phyloP scores from a whole-genome alignment of 2,113 vertebrate genomes.

The Dipodomys ordii region DNA sequence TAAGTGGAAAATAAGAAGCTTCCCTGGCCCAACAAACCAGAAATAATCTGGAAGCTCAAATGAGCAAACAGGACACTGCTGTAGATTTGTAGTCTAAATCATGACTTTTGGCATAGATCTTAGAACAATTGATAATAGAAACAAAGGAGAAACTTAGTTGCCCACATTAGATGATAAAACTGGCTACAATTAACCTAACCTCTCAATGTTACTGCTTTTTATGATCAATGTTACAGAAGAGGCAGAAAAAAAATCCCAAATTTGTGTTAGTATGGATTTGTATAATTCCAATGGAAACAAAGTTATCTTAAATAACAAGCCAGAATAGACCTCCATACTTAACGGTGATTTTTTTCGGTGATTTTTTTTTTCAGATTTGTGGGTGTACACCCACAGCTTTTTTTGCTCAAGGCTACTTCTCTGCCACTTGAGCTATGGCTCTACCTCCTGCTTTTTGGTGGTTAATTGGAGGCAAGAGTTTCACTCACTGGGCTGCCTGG shows the following conservation, averaged over 20 bases:
- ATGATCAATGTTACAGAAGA: not conserved
- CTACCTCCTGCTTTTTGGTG: too few relatives aligned
- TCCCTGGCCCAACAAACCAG: not conserved
- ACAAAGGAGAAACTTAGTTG: not conserved
- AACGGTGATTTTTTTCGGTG: not conserved
- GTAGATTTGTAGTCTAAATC: not conserved
- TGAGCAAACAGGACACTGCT: not conserved
- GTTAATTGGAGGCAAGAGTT: too few relatives aligned
- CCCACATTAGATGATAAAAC: not conserved
- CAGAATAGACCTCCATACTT: not conserved
- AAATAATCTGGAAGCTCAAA: not conserved
- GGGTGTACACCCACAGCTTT: too few relatives aligned
- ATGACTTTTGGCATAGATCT: not conserved
- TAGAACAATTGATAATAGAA: too few relatives aligned
- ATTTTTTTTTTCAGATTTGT: too few relatives aligned
- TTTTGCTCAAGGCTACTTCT: too few relatives aligned
- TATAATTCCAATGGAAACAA: not conserved
- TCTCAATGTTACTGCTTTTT: constrained; percentile 35
- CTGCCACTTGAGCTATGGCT: too few relatives aligned
- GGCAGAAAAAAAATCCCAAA: not conserved
- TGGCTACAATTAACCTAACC: not conserved
- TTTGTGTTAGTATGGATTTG: not conserved
- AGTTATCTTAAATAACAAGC: not conserved
- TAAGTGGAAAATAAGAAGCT: not conserved
- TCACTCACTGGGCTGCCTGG: too few relatives aligned